Evolutionary conservation across 2,797 vertebrate species (phyloP).

Genomic region (Steatocranus sp.): DNA sequence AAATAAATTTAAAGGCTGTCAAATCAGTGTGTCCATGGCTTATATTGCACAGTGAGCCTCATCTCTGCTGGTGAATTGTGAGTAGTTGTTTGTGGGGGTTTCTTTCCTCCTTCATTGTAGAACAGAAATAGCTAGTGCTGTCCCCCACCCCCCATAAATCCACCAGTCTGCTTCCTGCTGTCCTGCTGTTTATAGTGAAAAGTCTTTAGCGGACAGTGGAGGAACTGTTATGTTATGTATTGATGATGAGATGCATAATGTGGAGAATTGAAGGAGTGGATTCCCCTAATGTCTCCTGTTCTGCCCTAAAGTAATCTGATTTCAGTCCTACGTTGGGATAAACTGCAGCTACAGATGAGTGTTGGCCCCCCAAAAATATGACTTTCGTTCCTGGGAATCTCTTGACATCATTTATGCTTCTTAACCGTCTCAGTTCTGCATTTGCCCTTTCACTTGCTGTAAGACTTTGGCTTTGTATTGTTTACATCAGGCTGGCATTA

Average conservation of each 20-base stretch:
- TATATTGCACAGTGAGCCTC: background rate
- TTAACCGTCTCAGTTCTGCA: background rate
- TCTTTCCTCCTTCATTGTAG: background rate
- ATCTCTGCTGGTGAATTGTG: constrained; percentile 2
- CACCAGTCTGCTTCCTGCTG: constrained; percentile 17
- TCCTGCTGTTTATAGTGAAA: constrained; percentile 32
- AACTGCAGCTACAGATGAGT: background rate
- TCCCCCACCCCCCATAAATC: background rate
- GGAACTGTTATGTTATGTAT: background rate
- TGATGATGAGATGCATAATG: background rate
- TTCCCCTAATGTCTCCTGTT: background rate
- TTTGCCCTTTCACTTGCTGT: background rate
- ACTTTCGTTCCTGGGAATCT: background rate
- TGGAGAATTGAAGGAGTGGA: background rate
- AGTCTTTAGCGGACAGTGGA: background rate
- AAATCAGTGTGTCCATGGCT: background rate
- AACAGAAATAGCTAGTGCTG: background rate
- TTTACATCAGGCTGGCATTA: background rate
- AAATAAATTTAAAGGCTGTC: background rate
- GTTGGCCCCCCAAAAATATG: background rate
- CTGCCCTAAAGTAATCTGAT: background rate
- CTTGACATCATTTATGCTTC: background rate
- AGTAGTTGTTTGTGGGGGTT: constrained; percentile 7
- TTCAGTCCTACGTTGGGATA: background rate
- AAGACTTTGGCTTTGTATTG: background rate